These are phyloP conservation scores for Choreutis nemorana DNA, from an alignment of 2,888 invertebrate species.

Conservation along the genomic window DNA sequence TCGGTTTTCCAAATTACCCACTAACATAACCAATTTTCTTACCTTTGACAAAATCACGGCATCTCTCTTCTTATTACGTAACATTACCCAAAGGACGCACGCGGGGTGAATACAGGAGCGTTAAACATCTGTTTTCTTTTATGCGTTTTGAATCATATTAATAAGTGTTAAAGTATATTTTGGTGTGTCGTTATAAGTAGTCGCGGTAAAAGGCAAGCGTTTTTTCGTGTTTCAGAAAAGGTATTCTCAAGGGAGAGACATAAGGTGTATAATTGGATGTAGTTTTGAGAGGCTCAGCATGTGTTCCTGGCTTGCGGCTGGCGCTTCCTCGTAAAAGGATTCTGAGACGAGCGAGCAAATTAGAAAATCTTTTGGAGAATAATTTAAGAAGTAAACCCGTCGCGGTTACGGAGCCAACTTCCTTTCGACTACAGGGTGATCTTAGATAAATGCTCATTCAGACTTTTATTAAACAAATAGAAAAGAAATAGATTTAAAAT, in stretches of 20 bases:
- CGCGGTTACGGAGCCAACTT: conserved; percentile 38
- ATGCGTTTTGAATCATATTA: conserved; percentile 41
- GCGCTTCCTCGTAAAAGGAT: conserved; percentile 32
- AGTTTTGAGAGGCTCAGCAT: conserved; percentile 24
- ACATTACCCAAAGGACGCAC: conserved; percentile 62
- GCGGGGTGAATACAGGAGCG: conserved; percentile 41
- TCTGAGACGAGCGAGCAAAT: conserved; percentile 50
- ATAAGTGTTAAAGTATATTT: conserved; percentile 42
- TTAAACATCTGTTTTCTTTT: conserved; percentile 26
- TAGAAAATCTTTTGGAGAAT: conserved; percentile 64
- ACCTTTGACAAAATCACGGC: conserved; percentile 64
- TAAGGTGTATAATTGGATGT: conserved; percentile 42
- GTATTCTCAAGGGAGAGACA: conserved; percentile 32
- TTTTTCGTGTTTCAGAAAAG: conserved; percentile 28
- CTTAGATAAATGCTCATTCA: conserved; percentile 33
- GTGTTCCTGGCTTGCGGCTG: conserved; percentile 32
- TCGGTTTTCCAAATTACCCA: conserved; percentile 44
- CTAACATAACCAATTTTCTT: conserved; percentile 63
- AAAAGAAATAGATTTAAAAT: too few relatives aligned
- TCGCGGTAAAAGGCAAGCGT: conserved; percentile 27
- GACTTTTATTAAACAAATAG: too few relatives aligned
- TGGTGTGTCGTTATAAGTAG: conserved; percentile 17
- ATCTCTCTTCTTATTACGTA: conserved; percentile 53
- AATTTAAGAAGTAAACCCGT: conserved; percentile 49
- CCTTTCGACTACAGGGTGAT: conserved; percentile 22